These are phyloP conservation scores for Heterodera carotae DNA, from an alignment of 1,140 invertebrate species.

Conservation along the genomic window DNA sequence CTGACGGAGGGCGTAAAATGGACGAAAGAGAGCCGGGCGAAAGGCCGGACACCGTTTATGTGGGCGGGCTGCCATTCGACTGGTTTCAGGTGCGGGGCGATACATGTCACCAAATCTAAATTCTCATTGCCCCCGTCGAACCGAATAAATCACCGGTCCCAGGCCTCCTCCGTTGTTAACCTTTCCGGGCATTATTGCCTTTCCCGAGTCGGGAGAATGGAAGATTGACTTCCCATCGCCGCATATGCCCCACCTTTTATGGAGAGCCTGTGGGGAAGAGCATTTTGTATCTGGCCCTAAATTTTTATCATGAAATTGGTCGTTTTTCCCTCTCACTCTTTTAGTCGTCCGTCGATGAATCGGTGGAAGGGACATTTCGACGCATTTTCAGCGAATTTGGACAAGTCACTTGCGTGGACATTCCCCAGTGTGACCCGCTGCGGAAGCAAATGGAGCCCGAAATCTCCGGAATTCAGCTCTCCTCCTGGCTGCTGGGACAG, in stretches of 20 bases:
- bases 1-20: slow-evolving; percentile 14
- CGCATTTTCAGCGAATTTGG: slow-evolving; percentile 40
- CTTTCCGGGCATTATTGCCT: too few species aligned
- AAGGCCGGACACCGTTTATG: slow-evolving; percentile 41
- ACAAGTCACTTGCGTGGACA: slow-evolving; percentile 35
- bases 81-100: slow-evolving; percentile 38
- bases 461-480: slow-evolving; percentile 42
- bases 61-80: slow-evolving; percentile 40
- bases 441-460: slow-evolving; percentile 42
- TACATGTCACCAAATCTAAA: too few species aligned
- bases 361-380: slow-evolving; percentile 24
- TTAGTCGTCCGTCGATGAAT: slow-evolving; percentile 26
- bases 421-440: slow-evolving; percentile 42
- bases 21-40: slow-evolving; percentile 39
- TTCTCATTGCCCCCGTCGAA: too few species aligned
- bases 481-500: slow-evolving; percentile 39
- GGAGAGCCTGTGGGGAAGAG: too few species aligned
- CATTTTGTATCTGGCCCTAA: not conserved
- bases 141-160: too few species aligned
- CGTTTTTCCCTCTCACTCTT: slow-evolving; percentile 1
- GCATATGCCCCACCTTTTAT: too few species aligned
- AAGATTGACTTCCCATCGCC: too few species aligned
- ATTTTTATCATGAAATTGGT: not conserved
- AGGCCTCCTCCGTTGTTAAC: too few species aligned
- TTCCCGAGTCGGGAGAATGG: too few species aligned